Evolutionary conservation across 2,797 vertebrate species (phyloP), one percentile per base, ranked within the genome.

Genomic region (Melopsittacus undulatus): DNA sequence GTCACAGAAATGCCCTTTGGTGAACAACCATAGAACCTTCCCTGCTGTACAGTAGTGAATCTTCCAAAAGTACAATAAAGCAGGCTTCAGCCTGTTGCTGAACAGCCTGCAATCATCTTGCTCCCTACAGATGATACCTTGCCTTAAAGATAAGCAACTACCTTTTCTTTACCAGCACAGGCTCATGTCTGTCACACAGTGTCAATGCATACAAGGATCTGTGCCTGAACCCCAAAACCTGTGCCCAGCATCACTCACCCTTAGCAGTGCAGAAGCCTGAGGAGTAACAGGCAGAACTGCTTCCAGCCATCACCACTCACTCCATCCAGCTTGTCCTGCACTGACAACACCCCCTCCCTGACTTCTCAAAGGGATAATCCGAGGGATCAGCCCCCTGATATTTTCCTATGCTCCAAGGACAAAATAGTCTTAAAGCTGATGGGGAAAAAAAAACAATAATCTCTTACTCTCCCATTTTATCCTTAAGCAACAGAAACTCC

Each of bases 231-330:
- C 4, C 48, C 30, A 54, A 68, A 4, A 49, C 3, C 21, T 2
- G 15, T 63, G 21, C 18, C 17, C 73, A 45, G 46, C 10, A 29
- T n/a, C 0, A 0, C 34, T 34, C 34, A 15, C n/a, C n/a, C 3
- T 0, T 2, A 32, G 70, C n/a, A 8, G 48, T 1, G 0, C 27
- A 13, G 66, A 34, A 52, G 45, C 13, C 12, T 6, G 40, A 22
- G 5, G 24, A 27, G 18, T 24, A n/a, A 26, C 30, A 42, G 26
- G 19, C 2, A 0, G 42, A 38, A 32, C 30, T 1, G 0, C 9
- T 63, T 22, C 54, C 61, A 36, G 8, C 0, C 1, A 32, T 8
- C 36, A 29, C 23, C 3, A 0, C 2, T n/a, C 23, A 3, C 12
- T 6, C 24, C 32, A 34, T 40, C 32, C 75, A 26, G 8, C 56